phyloP scores from a whole-genome alignment of 2,888 invertebrate genomes.

The Graphium colonna region DNA sequence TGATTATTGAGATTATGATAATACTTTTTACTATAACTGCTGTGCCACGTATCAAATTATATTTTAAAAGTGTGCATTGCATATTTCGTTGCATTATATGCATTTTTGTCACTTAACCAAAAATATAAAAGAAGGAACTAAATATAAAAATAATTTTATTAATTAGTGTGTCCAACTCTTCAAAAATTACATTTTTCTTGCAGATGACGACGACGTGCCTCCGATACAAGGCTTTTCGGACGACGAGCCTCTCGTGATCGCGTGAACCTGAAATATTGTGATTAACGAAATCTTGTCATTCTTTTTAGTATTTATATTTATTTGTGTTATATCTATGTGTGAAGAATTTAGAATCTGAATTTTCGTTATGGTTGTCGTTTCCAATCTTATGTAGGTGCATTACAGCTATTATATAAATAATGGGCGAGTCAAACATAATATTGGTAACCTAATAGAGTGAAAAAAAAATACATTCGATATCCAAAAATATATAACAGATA shows the following conservation, averaged over 20 bases:
- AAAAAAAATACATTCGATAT: no score
- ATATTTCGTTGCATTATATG: no score
- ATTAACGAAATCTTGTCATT: constrained; percentile 58
- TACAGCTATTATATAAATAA: background rate
- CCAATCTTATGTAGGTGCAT: constrained; percentile 11
- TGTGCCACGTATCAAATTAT: no score
- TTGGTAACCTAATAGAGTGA: no score
- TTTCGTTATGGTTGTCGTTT: constrained; percentile 20
- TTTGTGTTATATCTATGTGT: constrained; percentile 21
- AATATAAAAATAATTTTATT: constrained; percentile 1
- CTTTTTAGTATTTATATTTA: constrained; percentile 45
- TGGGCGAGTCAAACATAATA: no score
- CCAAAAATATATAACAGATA: no score
- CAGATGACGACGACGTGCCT: constrained; percentile 92
- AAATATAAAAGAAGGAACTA: no score
- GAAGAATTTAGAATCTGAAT: constrained; percentile 4
- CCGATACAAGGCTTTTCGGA: constrained; percentile 95
- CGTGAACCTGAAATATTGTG: constrained; percentile 72
- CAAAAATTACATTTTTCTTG: constrained; percentile 28
- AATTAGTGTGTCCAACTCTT: background rate
- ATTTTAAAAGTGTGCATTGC: no score
- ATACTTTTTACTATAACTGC: no score
- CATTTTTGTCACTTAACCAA: no score
- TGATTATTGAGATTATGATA: no score
- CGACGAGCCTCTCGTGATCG: constrained; percentile 95